Percentiles rank a stretch among this genome's conserved stretches.
phyloP scores from a whole-genome alignment of 2,113 vertebrate genomes.

The Axis porcinus region DNA sequence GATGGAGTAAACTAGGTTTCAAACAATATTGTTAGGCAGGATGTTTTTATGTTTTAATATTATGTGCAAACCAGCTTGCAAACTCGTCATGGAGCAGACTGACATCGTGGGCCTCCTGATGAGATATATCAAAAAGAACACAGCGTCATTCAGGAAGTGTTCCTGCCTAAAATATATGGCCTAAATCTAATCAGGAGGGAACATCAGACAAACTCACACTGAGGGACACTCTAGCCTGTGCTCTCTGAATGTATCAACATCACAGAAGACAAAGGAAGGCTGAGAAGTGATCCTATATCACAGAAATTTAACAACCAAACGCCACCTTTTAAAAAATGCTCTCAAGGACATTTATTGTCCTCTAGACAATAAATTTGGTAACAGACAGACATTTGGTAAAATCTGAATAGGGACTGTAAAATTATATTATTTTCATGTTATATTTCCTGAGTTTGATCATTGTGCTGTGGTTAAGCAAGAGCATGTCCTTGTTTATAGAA shows the following conservation, averaged over 20 bases:
- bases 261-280: conserved; percentile 11
- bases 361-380: no score
- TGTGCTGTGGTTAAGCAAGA: background rate
- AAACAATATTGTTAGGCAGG: background rate
- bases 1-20: background rate
- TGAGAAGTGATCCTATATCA: background rate
- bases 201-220: conserved; percentile 11
- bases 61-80: background rate
- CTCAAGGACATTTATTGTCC: background rate
- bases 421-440: background rate
- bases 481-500: background rate
- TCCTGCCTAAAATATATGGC: background rate
- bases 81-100: background rate
- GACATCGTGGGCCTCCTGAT: background rate
- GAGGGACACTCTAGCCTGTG: background rate
- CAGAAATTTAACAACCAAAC: background rate
- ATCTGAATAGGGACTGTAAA: background rate
- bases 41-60: conserved; percentile 28
- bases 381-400: background rate
- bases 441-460: background rate
- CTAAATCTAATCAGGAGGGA: conserved; percentile 42
- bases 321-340: background rate
- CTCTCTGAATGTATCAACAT: background rate
- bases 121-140: background rate
- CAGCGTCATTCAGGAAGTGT: background rate